phyloP scores from a whole-genome alignment of 2,797 vertebrate genomes.

The Odontamblyopus rebecca region DNA sequence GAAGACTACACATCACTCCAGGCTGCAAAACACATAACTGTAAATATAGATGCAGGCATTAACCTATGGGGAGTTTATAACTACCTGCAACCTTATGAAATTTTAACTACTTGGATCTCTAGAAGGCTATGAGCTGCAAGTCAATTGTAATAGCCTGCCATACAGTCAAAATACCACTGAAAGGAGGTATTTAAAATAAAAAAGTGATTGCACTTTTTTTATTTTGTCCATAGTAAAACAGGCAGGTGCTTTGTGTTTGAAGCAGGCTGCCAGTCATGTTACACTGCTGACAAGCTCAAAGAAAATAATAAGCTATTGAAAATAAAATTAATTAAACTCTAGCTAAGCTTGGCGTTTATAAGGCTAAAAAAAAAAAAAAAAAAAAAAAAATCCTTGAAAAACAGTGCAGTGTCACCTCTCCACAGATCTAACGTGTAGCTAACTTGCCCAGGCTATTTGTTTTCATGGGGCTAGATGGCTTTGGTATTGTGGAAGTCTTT shows the following conservation, averaged over 20 bases:
- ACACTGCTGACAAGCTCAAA: not conserved
- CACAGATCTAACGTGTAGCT: not conserved
- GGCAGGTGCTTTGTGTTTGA: not conserved
- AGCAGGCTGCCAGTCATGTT: not conserved
- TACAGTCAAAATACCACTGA: not conserved
- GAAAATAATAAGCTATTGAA: not conserved
- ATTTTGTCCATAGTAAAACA: not conserved
- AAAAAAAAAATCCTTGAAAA: no score
- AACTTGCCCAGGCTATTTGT: not conserved
- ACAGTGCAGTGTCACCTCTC: no score
- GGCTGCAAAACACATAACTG: not conserved
- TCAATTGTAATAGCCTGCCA: not conserved
- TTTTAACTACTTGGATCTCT: not conserved
- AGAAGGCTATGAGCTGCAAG: not conserved
- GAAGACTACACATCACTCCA: not conserved
- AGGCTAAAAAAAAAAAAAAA: no score
- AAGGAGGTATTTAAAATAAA: not conserved
- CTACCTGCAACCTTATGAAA: not conserved
- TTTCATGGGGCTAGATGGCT: not conserved
- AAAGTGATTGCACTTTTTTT: no score
- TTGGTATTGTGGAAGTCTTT: no score
- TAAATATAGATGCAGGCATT: not conserved
- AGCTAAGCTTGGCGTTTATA: no score
- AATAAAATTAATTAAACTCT: no score
- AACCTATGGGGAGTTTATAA: conserved; percentile 1